phyloP scores from a whole-genome alignment of 30 jellyfish, hydroid and myxozoan genomes.

The Cassiopea andromeda region DNA sequence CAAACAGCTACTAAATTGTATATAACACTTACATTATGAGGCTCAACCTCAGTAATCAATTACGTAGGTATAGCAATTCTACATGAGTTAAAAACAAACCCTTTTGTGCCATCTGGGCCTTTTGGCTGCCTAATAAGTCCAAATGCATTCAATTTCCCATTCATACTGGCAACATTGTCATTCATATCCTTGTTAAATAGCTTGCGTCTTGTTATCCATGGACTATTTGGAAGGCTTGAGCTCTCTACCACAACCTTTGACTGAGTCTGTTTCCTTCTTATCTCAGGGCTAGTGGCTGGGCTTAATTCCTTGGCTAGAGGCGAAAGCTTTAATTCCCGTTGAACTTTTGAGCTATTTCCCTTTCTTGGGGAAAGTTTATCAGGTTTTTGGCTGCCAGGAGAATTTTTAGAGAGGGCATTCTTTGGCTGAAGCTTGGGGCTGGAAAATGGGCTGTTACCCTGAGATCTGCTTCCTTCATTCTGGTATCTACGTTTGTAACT shows the following conservation, averaged over 20 bases:
- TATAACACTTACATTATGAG: background rate
- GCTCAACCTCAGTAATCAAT: background rate
- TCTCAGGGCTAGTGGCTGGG: slow-evolving; percentile 94
- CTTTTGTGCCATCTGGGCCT: slow-evolving; percentile 99
- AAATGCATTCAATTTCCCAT: slow-evolving; percentile 72
- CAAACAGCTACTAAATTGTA: background rate
- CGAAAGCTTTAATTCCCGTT: slow-evolving; percentile 67
- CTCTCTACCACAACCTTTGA: slow-evolving; percentile 57
- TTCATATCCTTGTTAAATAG: slow-evolving; percentile 65
- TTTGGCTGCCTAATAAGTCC: slow-evolving; percentile 95
- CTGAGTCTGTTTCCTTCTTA: slow-evolving; percentile 48
- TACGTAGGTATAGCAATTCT: slow-evolving; percentile 63
- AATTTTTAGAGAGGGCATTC: slow-evolving; percentile 38
- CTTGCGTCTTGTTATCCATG: slow-evolving; percentile 90
- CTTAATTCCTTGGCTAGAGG: slow-evolving; percentile 86
- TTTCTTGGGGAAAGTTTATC: slow-evolving; percentile 49
- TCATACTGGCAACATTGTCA: slow-evolving; percentile 51
- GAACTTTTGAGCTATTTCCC: slow-evolving; percentile 36
- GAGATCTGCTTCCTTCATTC: slow-evolving; percentile 69
- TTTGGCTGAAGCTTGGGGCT: slow-evolving; percentile 64
- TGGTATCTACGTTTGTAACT: slow-evolving; percentile 86
- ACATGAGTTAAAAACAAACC: slow-evolving; percentile 66
- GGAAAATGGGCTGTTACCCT: slow-evolving; percentile 76
- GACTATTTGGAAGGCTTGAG: slow-evolving; percentile 81
- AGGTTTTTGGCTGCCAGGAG: slow-evolving; percentile 29